phyloP scores from a whole-genome alignment of 2,888 invertebrate species.

The Empis livida region DNA sequence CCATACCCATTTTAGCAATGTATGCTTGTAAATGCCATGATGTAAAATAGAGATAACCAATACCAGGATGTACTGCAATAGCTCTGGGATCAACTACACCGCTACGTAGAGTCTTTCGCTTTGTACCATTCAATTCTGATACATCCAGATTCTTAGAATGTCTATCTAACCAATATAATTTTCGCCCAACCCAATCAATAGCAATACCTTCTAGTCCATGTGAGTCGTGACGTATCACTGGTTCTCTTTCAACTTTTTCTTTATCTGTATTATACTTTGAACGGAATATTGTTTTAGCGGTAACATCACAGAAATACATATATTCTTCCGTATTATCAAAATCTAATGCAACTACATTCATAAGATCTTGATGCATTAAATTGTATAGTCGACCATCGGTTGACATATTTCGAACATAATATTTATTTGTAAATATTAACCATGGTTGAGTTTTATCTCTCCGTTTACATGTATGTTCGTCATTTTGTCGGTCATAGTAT shows the following conservation, averaged over 20 bases:
- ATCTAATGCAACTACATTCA: conserved; percentile 94
- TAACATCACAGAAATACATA: conserved; percentile 93
- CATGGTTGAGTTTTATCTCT: conserved; percentile 70
- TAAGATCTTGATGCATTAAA: conserved; percentile 83
- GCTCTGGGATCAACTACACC: conserved; percentile 90
- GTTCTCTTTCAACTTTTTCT: conserved; percentile 54
- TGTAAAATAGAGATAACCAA: conserved; percentile 85
- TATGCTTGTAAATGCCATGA: conserved; percentile 95
- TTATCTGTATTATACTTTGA: conserved; percentile 46
- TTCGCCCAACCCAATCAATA: conserved; percentile 91
- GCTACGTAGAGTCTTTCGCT: conserved; percentile 75
- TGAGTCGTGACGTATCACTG: conserved; percentile 82
- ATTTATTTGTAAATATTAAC: conserved; percentile 92
- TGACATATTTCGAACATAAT: conserved; percentile 93
- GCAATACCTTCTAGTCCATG: conserved; percentile 96
- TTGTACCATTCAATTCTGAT: conserved; percentile 82
- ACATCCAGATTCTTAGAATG: conserved; percentile 93
- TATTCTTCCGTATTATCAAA: conserved; percentile 74
- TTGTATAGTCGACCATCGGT: conserved; percentile 74
- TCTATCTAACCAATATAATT: conserved; percentile 94
- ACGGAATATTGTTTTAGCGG: conserved; percentile 85
- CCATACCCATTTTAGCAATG: conserved; percentile 95
- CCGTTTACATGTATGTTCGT: conserved; percentile 84
- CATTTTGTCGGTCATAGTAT: conserved; percentile 73
- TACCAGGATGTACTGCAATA: conserved; percentile 87